Evolutionary conservation across 2,113 vertebrate species (phyloP), one percentile per base, ranked within the genome.

Genomic region (Equus quagga): DNA sequence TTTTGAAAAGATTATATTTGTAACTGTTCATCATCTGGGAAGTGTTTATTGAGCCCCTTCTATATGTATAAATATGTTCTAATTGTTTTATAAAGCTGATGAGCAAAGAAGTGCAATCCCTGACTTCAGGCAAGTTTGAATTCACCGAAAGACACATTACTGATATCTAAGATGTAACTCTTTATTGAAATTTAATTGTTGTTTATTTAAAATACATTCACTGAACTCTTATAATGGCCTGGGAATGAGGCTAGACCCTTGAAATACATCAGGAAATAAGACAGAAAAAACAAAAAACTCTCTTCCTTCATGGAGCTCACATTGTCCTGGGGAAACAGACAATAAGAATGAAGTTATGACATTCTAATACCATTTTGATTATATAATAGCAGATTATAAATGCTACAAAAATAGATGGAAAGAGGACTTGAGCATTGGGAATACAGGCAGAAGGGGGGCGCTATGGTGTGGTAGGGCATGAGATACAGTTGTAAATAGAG

Each of bases 1-100:
- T 49, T 95, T 92, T 88, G 65, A 36, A 92, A 96, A 67, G 15
- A 56, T 83, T 91, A 17, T 84, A 92, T 97, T 95, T 67, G 41
- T 67, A 96, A 96, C 78, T 58, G 65, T 65, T 83, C 58, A 62
- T 94, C 46, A 89, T 92, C 56, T 87, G 26, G 36, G 49, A 90
- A 92, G 24, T 69, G 93, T 83, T 95, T 93, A 79, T 46, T 92
- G 73, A 88, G 49, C 21, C 24, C 4, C 36, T 72, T 90, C 18
- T 79, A 1, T 62, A 33, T 46, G 18, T 58, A 83, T 85, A 73
- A 94, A 85, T 51, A 49, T 87, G 58, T 75, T 60, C 64, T 92
- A 65, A 96, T 62, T 87, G 58, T 76, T 58, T 10, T 12, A 54
- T 64, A 84, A 93, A 89, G 15, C 2, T 96, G 49, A 76, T 67